Conservation (phyloP, 2,888 invertebrate species). For the Andrena minutula region DNA sequence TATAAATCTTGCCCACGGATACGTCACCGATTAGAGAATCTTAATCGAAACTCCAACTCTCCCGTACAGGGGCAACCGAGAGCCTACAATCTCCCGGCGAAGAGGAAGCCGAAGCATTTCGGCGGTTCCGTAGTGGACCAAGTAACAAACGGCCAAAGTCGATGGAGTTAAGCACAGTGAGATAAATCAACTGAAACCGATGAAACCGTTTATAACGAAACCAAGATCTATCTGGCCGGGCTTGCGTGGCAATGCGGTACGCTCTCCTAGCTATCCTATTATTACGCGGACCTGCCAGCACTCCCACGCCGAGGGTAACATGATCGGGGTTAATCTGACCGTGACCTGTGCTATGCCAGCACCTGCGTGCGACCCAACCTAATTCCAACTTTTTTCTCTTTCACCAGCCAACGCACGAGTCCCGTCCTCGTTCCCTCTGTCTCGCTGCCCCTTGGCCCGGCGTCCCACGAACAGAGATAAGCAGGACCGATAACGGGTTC, state of each 20-base stretch:
- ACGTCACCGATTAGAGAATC: slow-evolving; percentile 33
- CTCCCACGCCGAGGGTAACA: slow-evolving; percentile 84
- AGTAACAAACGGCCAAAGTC: slow-evolving; percentile 7
- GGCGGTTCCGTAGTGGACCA: slow-evolving; percentile 7
- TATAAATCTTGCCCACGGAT: slow-evolving; percentile 23
- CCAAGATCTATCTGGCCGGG: slow-evolving; percentile 69
- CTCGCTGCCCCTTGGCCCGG: slow-evolving; percentile 1
- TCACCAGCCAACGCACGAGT: slow-evolving; percentile 22
- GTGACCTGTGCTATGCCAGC: slow-evolving; percentile 81
- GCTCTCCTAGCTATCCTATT: slow-evolving; percentile 80
- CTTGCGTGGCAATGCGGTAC: slow-evolving; percentile 62
- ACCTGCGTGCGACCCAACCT: slow-evolving; percentile 77
- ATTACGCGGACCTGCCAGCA: slow-evolving; percentile 81
- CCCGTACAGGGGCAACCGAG: neutral
- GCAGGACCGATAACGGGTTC: slow-evolving; percentile 50
- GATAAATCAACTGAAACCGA: slow-evolving; percentile 76
- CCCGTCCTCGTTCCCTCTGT: slow-evolving; percentile 16
- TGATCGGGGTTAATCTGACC: slow-evolving; percentile 84
- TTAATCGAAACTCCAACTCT: neutral
- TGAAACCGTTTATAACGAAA: slow-evolving; percentile 76
- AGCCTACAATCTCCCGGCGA: slow-evolving; percentile 18
- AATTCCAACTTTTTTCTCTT: slow-evolving; percentile 67
- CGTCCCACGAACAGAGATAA: slow-evolving; percentile 59
- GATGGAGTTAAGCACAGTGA: slow-evolving; percentile 58
- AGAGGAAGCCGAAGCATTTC: slow-evolving; percentile 28